Percentiles rank a stretch among this genome's conserved stretches.
Evolutionary conservation across 2,888 invertebrate species (phyloP).

Genomic region (Tipula helvola): DNA sequence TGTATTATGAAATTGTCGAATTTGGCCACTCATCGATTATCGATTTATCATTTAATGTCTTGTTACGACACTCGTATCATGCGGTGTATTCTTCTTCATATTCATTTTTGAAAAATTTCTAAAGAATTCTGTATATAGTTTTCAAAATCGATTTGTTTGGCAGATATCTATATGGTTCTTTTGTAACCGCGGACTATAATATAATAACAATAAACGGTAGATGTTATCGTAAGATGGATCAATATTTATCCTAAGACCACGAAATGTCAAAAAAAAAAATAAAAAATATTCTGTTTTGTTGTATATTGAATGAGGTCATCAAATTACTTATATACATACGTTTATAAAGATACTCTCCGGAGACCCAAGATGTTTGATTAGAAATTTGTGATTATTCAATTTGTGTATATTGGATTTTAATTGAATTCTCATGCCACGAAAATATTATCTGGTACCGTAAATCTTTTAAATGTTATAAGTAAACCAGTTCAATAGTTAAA

Average conservation of each 20-base stretch:
- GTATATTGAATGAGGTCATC: neutral
- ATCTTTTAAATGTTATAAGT: neutral
- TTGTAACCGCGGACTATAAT: neutral
- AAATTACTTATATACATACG: neutral
- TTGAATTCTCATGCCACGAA: neutral
- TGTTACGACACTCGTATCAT: neutral
- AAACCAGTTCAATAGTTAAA: neutral
- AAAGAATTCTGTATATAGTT: neutral
- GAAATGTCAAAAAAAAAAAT: constrained; percentile 4
- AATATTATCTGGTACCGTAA: neutral
- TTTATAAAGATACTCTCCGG: neutral
- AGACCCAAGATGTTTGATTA: neutral
- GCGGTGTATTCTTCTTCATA: neutral
- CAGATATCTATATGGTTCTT: neutral
- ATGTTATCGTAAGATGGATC: neutral
- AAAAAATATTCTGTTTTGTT: neutral
- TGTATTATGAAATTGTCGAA: neutral
- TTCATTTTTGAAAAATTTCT: neutral
- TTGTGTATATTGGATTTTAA: neutral
- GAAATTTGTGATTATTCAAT: neutral
- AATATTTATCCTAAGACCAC: constrained; percentile 9
- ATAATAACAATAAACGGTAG: neutral
- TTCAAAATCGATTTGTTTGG: neutral
- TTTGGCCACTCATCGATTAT: constrained; percentile 10
- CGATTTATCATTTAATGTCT: constrained; percentile 4